phyloP scores from a whole-genome alignment of 2,113 vertebrate species.

The Psilopsiagon aymara region DNA sequence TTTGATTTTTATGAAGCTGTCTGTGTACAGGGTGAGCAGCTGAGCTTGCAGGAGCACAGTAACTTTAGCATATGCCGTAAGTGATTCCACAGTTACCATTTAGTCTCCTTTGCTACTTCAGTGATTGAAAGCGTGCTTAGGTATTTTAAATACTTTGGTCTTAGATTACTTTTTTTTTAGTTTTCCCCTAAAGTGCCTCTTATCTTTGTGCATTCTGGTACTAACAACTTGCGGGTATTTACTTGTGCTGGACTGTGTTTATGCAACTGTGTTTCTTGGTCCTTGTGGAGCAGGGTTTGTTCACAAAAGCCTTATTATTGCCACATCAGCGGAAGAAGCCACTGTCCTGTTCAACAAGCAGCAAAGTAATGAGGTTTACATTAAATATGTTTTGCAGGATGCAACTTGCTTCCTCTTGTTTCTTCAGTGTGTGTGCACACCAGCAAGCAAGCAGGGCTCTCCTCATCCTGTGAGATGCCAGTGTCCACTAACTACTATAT shows the following conservation, averaged over 20 bases:
- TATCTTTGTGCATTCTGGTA: background rate
- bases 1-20: background rate
- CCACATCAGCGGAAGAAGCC: background rate
- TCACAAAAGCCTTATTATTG: background rate
- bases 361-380: background rate
- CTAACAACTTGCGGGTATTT: background rate
- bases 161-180: background rate
- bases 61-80: background rate
- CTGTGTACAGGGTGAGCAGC: background rate
- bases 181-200: background rate
- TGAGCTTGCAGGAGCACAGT: background rate
- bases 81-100: background rate
- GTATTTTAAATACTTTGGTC: background rate
- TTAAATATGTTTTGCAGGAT: background rate
- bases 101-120: background rate
- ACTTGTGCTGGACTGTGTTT: background rate
- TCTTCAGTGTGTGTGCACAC: background rate
- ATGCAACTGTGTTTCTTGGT: fast-evolving
- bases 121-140: background rate
- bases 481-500: background rate
- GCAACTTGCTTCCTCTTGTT: background rate
- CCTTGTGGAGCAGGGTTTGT: background rate
- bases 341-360: background rate
- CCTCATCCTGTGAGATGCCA: background rate
- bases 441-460: background rate